A percentile compares a stretch with the other conserved stretches of the same genome.
Evolutionary conservation across 2,888 invertebrate genomes (phyloP).

Genomic region (Xanthia icteritia): DNA sequence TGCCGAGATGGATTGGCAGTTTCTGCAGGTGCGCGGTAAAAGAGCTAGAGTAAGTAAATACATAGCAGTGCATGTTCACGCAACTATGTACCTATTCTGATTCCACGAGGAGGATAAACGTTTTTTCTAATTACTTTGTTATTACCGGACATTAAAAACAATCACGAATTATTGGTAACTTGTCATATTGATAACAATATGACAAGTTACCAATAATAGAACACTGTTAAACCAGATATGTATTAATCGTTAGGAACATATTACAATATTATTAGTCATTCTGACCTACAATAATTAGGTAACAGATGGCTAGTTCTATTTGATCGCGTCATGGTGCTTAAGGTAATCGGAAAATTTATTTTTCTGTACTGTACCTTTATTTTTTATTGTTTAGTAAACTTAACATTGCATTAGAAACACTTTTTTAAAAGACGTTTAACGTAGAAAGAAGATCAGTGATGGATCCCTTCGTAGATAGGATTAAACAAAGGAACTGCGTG

Average conservation of each 20-base stretch:
- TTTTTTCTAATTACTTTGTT: neutral
- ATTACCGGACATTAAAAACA: neutral
- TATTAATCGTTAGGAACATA: neutral
- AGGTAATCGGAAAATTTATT: neutral
- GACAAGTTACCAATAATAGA: too few relatives aligned
- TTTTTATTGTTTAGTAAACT: neutral
- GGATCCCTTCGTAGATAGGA: neutral
- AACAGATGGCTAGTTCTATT: neutral
- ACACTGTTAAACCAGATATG: neutral
- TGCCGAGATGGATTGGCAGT: neutral
- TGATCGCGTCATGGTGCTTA: constrained; percentile 3
- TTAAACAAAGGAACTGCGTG: neutral
- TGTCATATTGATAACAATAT: constrained; percentile 11
- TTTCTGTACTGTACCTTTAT: neutral
- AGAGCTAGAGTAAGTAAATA: neutral
- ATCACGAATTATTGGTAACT: constrained; percentile 3
- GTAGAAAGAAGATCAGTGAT: neutral
- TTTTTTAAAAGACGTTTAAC: neutral
- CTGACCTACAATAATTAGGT: neutral
- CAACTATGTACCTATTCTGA: neutral
- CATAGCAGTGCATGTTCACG: neutral
- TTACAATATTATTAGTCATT: constrained; percentile 15
- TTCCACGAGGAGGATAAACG: neutral
- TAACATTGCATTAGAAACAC: neutral
- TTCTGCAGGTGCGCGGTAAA: neutral